Conservation (phyloP, 2,113 vertebrate genomes). For the Eulemur macaco region DNA sequence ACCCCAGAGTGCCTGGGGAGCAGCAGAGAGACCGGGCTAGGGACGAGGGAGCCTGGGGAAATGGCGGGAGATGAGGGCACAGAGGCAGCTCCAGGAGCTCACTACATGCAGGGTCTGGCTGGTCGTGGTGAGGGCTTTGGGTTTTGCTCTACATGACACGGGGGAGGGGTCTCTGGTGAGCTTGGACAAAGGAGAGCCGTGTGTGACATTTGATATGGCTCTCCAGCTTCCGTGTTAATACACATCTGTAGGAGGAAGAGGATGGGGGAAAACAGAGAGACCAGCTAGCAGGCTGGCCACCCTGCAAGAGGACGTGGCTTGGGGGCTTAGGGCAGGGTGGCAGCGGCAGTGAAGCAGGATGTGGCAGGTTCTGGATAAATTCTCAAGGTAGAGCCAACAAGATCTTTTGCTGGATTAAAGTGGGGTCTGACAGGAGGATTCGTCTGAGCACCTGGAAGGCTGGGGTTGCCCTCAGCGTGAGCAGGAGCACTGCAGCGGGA, state of each 20-base stretch:
- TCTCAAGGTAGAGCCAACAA: not conserved
- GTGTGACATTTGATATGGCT: not conserved
- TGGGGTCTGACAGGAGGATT: not conserved
- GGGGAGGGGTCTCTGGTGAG: no score
- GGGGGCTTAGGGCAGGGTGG: not conserved
- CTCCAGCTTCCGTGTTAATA: not conserved
- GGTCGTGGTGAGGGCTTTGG: not conserved
- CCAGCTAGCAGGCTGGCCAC: no score
- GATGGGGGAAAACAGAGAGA: not conserved
- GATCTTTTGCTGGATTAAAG: not conserved
- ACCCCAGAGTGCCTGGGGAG: not conserved
- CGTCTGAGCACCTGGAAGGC: not conserved
- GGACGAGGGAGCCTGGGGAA: not conserved
- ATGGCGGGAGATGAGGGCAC: not conserved
- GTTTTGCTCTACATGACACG: not conserved
- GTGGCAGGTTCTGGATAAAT: not conserved
- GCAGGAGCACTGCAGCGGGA: not conserved
- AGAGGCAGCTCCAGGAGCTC: not conserved
- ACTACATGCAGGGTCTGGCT: not conserved
- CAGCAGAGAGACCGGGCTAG: not conserved
- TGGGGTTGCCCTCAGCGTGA: not conserved
- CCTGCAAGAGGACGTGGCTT: not conserved
- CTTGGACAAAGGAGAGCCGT: not conserved
- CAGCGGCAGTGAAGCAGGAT: accelerated
- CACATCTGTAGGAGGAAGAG: not conserved